phyloP scores from a whole-genome alignment of 2,888 invertebrate species.

The Monoplex corrugatus region DNA sequence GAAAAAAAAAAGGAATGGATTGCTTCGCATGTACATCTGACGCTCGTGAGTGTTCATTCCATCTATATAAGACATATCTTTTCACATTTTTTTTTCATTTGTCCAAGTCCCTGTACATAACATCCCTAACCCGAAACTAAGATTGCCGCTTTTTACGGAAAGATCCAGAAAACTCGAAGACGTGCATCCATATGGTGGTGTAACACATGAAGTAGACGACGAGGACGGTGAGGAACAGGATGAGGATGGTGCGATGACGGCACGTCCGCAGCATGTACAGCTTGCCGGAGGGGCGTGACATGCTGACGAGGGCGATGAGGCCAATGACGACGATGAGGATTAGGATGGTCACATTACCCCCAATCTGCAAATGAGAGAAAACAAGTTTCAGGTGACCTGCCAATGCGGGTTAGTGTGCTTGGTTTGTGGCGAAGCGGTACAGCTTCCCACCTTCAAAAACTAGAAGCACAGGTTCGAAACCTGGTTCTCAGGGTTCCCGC shows the following conservation, averaged over 20 bases:
- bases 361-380: constrained; percentile 44
- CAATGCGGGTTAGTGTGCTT: too few relatives aligned
- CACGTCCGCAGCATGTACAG: constrained; percentile 66
- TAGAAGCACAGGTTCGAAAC: too few relatives aligned
- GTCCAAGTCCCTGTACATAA: too few relatives aligned
- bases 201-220: constrained; percentile 75
- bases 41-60: too few relatives aligned
- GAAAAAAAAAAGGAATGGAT: not conserved
- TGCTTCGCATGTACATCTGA: not conserved
- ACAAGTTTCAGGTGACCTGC: too few relatives aligned
- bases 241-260: constrained; percentile 71
- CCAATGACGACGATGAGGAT: constrained; percentile 42
- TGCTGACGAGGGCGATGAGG: constrained; percentile 56
- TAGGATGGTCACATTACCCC: constrained; percentile 48
- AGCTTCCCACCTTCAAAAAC: too few relatives aligned
- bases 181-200: constrained; percentile 76
- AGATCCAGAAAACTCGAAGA: constrained; percentile 71
- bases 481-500: too few relatives aligned
- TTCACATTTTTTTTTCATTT: too few relatives aligned
- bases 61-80: too few relatives aligned
- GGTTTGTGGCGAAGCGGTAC: too few relatives aligned
- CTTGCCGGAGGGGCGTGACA: constrained; percentile 61
- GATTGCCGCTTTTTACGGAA: constrained; percentile 60
- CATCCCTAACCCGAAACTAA: too few relatives aligned
- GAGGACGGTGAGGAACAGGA: constrained; percentile 69